phyloP scores from a whole-genome alignment of 2,888 invertebrate genomes.

The Mythimna impura region DNA sequence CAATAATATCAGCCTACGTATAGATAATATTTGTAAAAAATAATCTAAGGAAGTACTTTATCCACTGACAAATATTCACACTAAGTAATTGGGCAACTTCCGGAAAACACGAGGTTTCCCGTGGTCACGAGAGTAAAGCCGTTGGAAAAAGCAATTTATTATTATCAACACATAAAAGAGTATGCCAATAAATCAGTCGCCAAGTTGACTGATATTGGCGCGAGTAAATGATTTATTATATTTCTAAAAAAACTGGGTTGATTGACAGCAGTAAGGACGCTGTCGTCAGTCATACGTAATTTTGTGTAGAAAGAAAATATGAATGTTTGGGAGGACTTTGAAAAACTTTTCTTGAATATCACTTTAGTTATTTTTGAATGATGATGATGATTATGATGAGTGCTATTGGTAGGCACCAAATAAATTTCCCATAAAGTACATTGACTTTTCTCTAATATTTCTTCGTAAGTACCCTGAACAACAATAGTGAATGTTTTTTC shows the following conservation, averaged over 20 bases:
- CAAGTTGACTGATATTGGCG: slow-evolving; percentile 9
- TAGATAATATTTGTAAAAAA: background rate
- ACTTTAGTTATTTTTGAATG: background rate
- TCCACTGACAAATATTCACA: background rate
- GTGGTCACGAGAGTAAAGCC: background rate
- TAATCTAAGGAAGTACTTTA: background rate
- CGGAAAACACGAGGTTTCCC: background rate
- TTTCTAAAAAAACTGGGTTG: slow-evolving; percentile 14
- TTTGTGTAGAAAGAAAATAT: background rate
- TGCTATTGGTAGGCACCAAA: no score
- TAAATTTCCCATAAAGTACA: no score
- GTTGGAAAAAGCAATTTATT: background rate
- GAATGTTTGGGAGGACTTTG: background rate
- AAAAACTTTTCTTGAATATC: background rate
- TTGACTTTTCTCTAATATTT: no score
- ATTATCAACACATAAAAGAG: slow-evolving; percentile 11
- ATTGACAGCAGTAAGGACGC: slow-evolving; percentile 6
- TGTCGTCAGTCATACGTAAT: slow-evolving; percentile 15
- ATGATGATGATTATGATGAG: no score
- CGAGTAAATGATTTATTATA: slow-evolving; percentile 10
- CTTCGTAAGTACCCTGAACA: no score
- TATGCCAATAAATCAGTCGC: slow-evolving; percentile 35
- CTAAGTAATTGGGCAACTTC: no score
- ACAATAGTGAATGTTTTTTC: no score
- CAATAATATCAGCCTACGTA: no score